Evolutionary conservation across 92 coral and sea anemone species (phyloP).

Genomic region (Porites lobata): DNA sequence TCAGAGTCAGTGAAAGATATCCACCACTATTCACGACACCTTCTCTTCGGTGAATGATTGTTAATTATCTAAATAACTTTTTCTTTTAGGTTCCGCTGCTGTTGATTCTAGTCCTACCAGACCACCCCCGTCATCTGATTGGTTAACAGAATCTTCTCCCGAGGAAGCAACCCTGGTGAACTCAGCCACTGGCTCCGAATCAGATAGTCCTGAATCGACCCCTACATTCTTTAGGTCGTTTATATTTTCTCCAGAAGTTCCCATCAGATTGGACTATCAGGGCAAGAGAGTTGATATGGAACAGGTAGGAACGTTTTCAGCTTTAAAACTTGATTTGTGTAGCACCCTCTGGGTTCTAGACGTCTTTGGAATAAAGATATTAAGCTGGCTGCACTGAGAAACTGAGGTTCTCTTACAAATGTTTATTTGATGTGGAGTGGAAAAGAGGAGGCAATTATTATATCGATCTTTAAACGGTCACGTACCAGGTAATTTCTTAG

Average conservation of each 20-base stretch:
- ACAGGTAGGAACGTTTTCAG: constrained; percentile 68
- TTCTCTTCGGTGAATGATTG: neutral
- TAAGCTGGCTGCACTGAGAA: too few relatives aligned
- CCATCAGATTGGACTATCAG: constrained; percentile 96
- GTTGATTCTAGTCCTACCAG: constrained; percentile 71
- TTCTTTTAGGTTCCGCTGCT: constrained; percentile 54
- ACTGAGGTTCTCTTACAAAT: too few relatives aligned
- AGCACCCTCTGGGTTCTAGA: too few relatives aligned
- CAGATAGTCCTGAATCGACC: constrained; percentile 65
- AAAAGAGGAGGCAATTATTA: too few relatives aligned
- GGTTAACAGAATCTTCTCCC: constrained; percentile 56
- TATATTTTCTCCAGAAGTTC: constrained; percentile 96
- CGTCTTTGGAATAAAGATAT: too few relatives aligned
- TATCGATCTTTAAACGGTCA: too few relatives aligned
- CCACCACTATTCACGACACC: neutral
- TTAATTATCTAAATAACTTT: too few relatives aligned
- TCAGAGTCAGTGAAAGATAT: too few relatives aligned
- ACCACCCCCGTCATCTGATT: constrained; percentile 33
- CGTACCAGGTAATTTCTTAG: too few relatives aligned
- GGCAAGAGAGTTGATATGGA: constrained; percentile 98
- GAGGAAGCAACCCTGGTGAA: constrained; percentile 65
- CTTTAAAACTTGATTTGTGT: neutral
- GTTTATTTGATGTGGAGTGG: too few relatives aligned
- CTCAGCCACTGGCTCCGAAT: constrained; percentile 56
- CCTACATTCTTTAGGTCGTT: constrained; percentile 93